Evolutionary conservation across 2,113 vertebrate species (phyloP), one percentile per base, ranked within the genome.

Genomic region (Herpailurus yagouaroundi): DNA sequence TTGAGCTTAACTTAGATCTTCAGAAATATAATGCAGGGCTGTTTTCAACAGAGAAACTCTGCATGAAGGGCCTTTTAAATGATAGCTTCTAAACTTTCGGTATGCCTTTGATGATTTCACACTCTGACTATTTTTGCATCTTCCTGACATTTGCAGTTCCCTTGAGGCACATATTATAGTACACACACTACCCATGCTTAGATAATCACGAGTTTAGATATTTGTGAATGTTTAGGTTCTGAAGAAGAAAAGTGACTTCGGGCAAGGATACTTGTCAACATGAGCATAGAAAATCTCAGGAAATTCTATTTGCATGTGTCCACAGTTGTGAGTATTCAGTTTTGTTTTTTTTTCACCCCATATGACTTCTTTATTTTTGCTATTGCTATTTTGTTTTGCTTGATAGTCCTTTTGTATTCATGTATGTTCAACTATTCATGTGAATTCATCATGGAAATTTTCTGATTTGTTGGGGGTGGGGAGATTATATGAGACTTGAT

Each of bases 1-100:
- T 97, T 96, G 96, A 98, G 96, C 92, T 96, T 98, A 92, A 97
- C 98, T 98, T 98, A 98, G 98, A 99, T 98, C 98, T 98, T 98
- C 97, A 97, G 97, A 98, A 97, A 97, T 96, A 85, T 94, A 97
- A 93, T 96, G 82, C 97, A 87, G 85, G 66, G 88, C 96, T 97
- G 94, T 98, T 98, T 98, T 98, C 97, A 97, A 95, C 83, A 97
- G 98, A 98, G 97, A 97, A 98, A 52, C 96, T 98, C 97, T 97
- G 97, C 98, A 90, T 97, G 98, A 98, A 95, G 93, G 98, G 96
- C 91, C 66, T 98, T 97, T 98, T 98, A 98, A 98, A 98, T 93
- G 93, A 98, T 97, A 94, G 91, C 97, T 98, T 98, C 98, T 98
- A 98, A 98, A 99, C 97, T 98, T 98, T 93, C 85, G 57, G 64